phyloP scores from a whole-genome alignment of 2,797 vertebrate genomes.

The Gymnothorax reevesii region DNA sequence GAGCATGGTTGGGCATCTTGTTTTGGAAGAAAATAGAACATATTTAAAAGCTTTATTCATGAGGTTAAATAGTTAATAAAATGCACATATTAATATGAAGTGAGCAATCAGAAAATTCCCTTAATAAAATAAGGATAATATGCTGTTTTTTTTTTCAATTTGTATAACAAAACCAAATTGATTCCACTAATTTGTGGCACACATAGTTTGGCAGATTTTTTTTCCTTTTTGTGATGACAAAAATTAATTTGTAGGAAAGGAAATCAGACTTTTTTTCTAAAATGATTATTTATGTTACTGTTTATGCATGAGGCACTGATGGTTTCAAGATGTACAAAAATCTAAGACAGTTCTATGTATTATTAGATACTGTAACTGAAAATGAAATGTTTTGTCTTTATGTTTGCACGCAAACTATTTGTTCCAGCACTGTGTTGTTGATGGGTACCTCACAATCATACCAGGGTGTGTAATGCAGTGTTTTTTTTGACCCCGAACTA shows the following conservation, averaged over 20 bases:
- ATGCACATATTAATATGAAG: neutral
- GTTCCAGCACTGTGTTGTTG: constrained; percentile 20
- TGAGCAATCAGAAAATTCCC: neutral
- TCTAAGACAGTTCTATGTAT: neutral
- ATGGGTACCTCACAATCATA: neutral
- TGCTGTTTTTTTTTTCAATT: constrained; percentile 17
- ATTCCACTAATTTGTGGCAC: neutral
- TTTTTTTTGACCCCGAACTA: neutral
- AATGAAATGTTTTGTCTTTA: constrained; percentile 31
- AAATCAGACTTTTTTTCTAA: constrained; percentile 30
- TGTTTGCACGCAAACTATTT: constrained; percentile 53
- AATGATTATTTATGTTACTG: constrained; percentile 25
- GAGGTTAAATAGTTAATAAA: neutral
- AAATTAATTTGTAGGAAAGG: neutral
- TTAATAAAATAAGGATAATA: constrained; percentile 9
- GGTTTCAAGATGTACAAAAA: constrained; percentile 14
- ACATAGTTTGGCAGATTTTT: constrained; percentile 3
- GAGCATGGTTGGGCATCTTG: constrained; percentile 1
- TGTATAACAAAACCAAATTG: constrained; percentile 1
- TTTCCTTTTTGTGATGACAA: neutral
- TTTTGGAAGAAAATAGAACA: constrained; percentile 9
- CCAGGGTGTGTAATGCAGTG: neutral
- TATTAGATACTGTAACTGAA: constrained; percentile 21
- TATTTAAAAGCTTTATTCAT: constrained; percentile 15
- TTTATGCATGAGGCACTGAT: constrained; percentile 42